phyloP scores from a whole-genome alignment of 2,888 invertebrate genomes.

The Tortrix viridana region DNA sequence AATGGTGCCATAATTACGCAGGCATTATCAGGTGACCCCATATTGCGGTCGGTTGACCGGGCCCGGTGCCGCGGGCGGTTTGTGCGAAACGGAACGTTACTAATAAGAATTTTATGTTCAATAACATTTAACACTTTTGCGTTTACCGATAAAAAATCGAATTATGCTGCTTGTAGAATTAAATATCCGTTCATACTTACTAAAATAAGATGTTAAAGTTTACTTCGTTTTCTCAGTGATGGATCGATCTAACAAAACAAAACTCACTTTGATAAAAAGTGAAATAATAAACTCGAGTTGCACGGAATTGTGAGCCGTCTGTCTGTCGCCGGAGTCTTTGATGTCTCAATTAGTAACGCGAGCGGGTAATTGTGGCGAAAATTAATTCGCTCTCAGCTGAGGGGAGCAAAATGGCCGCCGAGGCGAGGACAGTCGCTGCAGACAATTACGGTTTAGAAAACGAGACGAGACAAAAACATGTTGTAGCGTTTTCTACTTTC shows the following conservation, averaged over 20 bases:
- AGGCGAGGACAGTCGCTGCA: slow-evolving; percentile 36
- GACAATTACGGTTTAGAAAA: slow-evolving; percentile 23
- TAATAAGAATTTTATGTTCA: slow-evolving; percentile 26
- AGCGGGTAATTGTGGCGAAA: slow-evolving; percentile 80
- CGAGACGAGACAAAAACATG: slow-evolving; percentile 3
- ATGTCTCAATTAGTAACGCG: slow-evolving; percentile 82
- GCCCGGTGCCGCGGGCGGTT: slow-evolving; percentile 33
- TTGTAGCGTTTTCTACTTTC: neutral
- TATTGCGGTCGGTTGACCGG: slow-evolving; percentile 68
- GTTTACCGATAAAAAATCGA: neutral
- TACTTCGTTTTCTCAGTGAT: neutral
- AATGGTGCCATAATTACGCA: slow-evolving; percentile 77
- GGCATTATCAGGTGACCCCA: slow-evolving; percentile 80
- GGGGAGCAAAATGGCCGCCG: slow-evolving; percentile 41
- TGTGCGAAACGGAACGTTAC: slow-evolving; percentile 35
- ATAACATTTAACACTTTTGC: slow-evolving; percentile 11
- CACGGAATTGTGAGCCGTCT: slow-evolving; percentile 52
- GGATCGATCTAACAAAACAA: slow-evolving; percentile 2
- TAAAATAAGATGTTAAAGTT: neutral
- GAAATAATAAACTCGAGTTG: slow-evolving; percentile 53
- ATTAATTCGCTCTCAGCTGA: slow-evolving; percentile 71
- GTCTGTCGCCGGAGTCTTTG: slow-evolving; percentile 69
- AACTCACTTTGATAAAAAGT: slow-evolving; percentile 30
- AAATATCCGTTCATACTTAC: neutral
- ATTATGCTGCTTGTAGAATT: no score